Evolutionary conservation across 2,797 vertebrate genomes (phyloP).

Genomic region (Petrocephalus sullivani): DNA sequence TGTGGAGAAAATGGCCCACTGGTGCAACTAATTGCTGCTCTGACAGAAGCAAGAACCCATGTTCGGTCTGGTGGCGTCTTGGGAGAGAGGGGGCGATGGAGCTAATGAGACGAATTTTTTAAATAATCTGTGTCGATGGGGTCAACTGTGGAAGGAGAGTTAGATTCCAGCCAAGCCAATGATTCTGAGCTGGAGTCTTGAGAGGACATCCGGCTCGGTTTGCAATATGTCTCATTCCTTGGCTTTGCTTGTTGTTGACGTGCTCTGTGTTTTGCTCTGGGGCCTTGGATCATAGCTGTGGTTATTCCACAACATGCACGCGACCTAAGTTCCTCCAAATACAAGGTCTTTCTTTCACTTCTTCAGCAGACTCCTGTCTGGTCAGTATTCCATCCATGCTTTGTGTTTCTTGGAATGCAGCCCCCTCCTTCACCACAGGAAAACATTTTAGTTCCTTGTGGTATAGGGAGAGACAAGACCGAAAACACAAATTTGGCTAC

Average conservation of each 20-base stretch:
- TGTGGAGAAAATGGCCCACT: conserved; percentile 13
- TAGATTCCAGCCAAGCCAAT: neutral
- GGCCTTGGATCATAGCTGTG: neutral
- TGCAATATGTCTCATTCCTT: conserved; percentile 9
- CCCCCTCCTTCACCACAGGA: neutral
- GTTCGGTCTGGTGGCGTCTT: neutral
- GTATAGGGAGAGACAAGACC: neutral
- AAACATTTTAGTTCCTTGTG: neutral
- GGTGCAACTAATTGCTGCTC: neutral
- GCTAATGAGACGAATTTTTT: neutral
- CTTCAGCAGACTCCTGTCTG: neutral
- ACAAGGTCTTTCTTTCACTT: neutral
- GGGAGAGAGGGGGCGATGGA: neutral
- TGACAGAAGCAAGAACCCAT: neutral
- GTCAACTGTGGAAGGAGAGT: neutral
- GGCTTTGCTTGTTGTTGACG: neutral
- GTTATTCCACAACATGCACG: neutral
- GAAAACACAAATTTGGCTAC: neutral
- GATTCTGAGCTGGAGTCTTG: neutral
- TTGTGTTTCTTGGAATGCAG: neutral
- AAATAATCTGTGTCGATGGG: neutral
- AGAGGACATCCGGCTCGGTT: neutral
- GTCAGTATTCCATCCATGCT: conserved; percentile 22
- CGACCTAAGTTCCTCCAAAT: neutral
- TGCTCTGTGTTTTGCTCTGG: neutral